Base-by-base conservation (phyloP, 2,797 vertebrate genomes). In the Siniperca obscura region DNA sequence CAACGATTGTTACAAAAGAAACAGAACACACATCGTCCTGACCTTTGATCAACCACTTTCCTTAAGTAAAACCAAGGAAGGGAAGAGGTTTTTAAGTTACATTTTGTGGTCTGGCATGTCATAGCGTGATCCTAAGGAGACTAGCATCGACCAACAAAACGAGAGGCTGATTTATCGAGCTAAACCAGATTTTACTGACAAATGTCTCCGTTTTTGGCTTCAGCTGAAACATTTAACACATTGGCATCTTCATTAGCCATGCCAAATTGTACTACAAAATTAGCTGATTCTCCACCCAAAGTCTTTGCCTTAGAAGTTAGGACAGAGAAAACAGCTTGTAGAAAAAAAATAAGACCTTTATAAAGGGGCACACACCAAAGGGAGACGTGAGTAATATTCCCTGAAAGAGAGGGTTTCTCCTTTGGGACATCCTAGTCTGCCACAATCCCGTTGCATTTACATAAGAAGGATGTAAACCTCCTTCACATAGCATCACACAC, bases 391-490 rank as follows among this genome's bases (percentile, higher is more conserved):
- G 81, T 73, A 84, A 88, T 86, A 87, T 90, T 93, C 88, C 85
- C 89, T 92, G 84, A 90, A 89, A 84, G 81, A 89, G 78, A 83
- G 66, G 65, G 56, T 57, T 84, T 89, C 74, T 93, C 89, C 86
- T 90, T 90, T 89, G 74, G 89, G 84, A 86, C 78, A 86, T 91
- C 87, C 78, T 83, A 92, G 93, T 94, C 93, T 93, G 94, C 95
- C 94, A 88, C 93, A 95, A 95, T 95, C 94, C 92, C 92, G 77
- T 86, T 89, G 85, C 88, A 86, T 90, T 87, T 79, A 92, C 85
- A 94, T 85, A 75, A 83, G 71, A 57, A 92, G 86, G 84, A 64
- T 40, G 56, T 57, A 27, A 65, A 85, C 78, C 85, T 91, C 87
- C 82, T 80, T 93, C 78, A 36, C 86, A 87, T 80, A 90, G 87